phyloP scores from a whole-genome alignment of 2,888 invertebrate species.

The Eumerus sabulonum region DNA sequence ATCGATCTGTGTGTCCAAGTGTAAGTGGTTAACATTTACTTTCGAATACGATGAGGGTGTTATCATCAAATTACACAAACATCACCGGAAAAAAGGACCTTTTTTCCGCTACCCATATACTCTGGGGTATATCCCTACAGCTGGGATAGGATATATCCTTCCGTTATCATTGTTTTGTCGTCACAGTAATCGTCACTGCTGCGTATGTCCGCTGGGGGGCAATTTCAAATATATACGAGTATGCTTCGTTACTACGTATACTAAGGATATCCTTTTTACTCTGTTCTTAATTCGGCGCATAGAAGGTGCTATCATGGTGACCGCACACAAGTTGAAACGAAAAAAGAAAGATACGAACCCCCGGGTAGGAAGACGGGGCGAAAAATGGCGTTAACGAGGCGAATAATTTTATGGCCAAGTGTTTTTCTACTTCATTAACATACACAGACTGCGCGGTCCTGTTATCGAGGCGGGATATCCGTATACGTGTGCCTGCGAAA shows the following conservation, averaged over 20 bases:
- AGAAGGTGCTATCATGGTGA: slow-evolving; percentile 41
- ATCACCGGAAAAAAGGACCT: slow-evolving; percentile 18
- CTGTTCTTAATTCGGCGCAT: not conserved
- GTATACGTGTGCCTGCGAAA: not conserved
- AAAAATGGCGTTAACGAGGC: slow-evolving; percentile 68
- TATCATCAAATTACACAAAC: slow-evolving; percentile 55
- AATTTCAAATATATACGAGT: slow-evolving; percentile 16
- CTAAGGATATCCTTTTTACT: slow-evolving; percentile 34
- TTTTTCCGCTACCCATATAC: slow-evolving; percentile 15
- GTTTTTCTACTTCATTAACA: slow-evolving; percentile 69
- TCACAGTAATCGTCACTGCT: slow-evolving; percentile 53
- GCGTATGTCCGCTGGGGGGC: slow-evolving; percentile 54
- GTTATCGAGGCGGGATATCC: slow-evolving; percentile 20
- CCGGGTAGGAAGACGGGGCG: slow-evolving; percentile 25
- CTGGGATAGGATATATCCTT: not conserved
- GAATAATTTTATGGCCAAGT: slow-evolving; percentile 68
- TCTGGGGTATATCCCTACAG: not conserved
- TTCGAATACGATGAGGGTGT: slow-evolving; percentile 22
- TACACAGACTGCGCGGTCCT: slow-evolving; percentile 29
- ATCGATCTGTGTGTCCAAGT: slow-evolving; percentile 3
- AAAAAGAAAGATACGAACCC: not conserved
- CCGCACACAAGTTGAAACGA: slow-evolving; percentile 23
- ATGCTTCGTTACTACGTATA: not conserved
- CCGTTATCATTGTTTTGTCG: slow-evolving; percentile 60
- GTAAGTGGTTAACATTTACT: no score